These are phyloP conservation scores for Pterostichus madidus DNA, from an alignment of 2,888 invertebrate species.

Conservation along the genomic window DNA sequence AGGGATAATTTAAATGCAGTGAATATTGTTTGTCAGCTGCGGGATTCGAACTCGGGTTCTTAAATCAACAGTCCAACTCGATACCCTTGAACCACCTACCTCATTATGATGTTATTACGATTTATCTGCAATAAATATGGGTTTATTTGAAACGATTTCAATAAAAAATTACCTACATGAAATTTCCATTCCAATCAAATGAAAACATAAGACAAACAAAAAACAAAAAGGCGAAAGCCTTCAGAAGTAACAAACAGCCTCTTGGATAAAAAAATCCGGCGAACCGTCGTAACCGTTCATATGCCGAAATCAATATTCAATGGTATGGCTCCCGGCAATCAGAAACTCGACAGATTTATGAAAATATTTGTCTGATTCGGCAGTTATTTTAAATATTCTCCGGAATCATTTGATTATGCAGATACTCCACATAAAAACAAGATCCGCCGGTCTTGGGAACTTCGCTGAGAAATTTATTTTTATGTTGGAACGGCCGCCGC, in stretches of 20 bases:
- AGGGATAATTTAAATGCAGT: too few relatives aligned
- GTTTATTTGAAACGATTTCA: constrained; percentile 35
- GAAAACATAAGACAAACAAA: constrained; percentile 63
- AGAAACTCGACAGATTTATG: constrained; percentile 78
- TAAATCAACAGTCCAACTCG: too few relatives aligned
- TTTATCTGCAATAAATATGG: not conserved
- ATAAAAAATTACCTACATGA: constrained; percentile 39
- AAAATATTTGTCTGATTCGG: constrained; percentile 78
- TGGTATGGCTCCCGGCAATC: constrained; percentile 73
- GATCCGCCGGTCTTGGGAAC: constrained; percentile 68
- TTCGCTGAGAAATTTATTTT: constrained; percentile 65
- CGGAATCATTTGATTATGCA: constrained; percentile 78
- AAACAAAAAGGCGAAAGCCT: constrained; percentile 35
- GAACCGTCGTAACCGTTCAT: constrained; percentile 55
- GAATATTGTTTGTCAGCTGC: too few relatives aligned
- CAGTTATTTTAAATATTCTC: constrained; percentile 78
- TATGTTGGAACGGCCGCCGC: constrained; percentile 63
- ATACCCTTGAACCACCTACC: too few relatives aligned
- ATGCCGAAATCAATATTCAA: constrained; percentile 67
- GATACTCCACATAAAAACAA: constrained; percentile 74
- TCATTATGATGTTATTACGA: too few relatives aligned
- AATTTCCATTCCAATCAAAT: constrained; percentile 55
- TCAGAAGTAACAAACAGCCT: constrained; percentile 45
- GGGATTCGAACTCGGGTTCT: too few relatives aligned
- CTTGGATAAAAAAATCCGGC: not conserved